Evolutionary conservation across 2,888 invertebrate species (phyloP).

Genomic region (Netelia fuscicornis): DNA sequence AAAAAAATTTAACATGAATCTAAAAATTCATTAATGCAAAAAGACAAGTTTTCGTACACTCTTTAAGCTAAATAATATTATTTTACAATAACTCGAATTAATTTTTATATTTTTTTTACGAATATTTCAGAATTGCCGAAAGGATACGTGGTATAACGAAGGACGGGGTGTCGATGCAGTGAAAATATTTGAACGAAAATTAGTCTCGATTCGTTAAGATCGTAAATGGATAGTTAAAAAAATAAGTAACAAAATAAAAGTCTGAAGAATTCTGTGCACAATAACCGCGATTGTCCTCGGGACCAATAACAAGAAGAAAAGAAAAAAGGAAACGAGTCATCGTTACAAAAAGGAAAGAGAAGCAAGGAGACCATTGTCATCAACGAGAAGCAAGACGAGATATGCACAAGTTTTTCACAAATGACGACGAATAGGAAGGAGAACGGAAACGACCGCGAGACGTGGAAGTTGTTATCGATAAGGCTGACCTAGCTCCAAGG

Average conservation of each 20-base stretch:
- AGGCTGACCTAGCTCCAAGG: slow-evolving; percentile 71
- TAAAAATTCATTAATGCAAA: too few relatives aligned
- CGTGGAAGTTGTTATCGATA: slow-evolving; percentile 68
- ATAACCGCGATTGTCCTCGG: background rate
- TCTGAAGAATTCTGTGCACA: background rate
- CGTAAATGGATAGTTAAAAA: background rate
- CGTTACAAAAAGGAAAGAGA: slow-evolving; percentile 5
- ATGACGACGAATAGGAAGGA: slow-evolving; percentile 64
- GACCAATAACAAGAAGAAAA: slow-evolving; percentile 14
- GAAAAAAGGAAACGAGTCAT: background rate
- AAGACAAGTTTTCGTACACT: too few relatives aligned
- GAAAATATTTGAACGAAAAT: background rate
- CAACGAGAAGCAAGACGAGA: slow-evolving; percentile 23
- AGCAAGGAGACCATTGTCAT: background rate
- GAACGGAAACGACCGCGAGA: slow-evolving; percentile 60
- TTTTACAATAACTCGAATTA: background rate
- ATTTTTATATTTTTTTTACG: background rate
- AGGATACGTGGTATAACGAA: background rate
- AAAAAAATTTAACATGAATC: too few relatives aligned
- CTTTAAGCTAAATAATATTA: too few relatives aligned
- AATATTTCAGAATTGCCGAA: background rate
- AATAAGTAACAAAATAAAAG: background rate
- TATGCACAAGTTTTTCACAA: slow-evolving; percentile 65
- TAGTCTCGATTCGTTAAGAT: background rate
- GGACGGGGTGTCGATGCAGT: too few relatives aligned